Evolutionary conservation across 2,113 vertebrate species (phyloP).

Genomic region (Pagrus major): DNA sequence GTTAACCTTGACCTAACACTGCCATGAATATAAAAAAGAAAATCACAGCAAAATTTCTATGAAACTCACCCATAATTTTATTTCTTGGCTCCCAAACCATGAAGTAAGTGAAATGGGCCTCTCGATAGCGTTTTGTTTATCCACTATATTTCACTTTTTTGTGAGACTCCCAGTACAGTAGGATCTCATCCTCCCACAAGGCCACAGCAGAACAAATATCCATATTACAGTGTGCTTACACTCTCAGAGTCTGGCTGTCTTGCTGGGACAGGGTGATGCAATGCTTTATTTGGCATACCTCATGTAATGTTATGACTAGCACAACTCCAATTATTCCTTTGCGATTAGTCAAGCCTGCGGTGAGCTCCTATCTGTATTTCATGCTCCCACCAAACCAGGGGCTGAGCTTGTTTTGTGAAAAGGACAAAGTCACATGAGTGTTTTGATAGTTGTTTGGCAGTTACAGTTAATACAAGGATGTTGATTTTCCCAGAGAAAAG

Average conservation of each 20-base stretch:
- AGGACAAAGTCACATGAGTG: constrained; percentile 43
- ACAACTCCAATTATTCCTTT: constrained; percentile 52
- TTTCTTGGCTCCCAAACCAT: constrained; percentile 1
- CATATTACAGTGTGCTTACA: constrained; percentile 41
- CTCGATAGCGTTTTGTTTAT: constrained; percentile 26
- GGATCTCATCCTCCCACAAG: constrained; percentile 60
- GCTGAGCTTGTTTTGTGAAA: constrained; percentile 70
- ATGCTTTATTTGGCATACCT: constrained; percentile 73
- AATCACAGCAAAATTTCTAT: background rate
- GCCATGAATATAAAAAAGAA: constrained; percentile 1
- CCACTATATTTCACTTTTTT: constrained; percentile 34
- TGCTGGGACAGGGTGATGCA: constrained; percentile 39
- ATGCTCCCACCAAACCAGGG: constrained; percentile 58
- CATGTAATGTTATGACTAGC: constrained; percentile 71
- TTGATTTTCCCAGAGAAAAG: constrained; percentile 66
- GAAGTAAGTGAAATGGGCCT: constrained; percentile 8
- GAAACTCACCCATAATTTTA: constrained; percentile 9
- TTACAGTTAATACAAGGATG: constrained; percentile 35
- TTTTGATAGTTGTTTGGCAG: constrained; percentile 54
- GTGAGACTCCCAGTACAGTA: constrained; percentile 52
- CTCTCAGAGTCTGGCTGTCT: constrained; percentile 21
- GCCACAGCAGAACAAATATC: constrained; percentile 49
- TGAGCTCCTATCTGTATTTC: constrained; percentile 43
- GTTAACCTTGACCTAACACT: background rate
- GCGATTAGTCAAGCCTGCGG: constrained; percentile 17